Conservation (phyloP, 2,888 invertebrate genomes). For the Troides oblongomaculatus region DNA sequence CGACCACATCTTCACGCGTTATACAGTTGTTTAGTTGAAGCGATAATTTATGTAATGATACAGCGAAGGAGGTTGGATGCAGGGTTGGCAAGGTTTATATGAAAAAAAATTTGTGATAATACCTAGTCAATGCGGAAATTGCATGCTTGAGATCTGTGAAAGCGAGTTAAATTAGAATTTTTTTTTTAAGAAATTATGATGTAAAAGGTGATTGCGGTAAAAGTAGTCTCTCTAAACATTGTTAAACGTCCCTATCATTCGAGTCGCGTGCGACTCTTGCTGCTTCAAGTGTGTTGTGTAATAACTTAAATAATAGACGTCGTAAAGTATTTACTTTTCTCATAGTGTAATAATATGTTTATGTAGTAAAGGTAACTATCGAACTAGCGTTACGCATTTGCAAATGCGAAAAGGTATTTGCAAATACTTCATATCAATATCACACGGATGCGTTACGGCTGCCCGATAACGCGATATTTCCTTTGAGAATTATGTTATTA, state of each 20-base stretch:
- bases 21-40: no score
- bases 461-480: no score
- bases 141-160: background rate
- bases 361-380: no score
- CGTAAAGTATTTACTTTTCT: background rate
- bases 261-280: no score
- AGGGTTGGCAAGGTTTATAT: background rate
- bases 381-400: no score
- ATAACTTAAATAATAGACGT: background rate
- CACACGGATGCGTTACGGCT: no score
- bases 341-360: background rate
- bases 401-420: no score
- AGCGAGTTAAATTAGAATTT: background rate
- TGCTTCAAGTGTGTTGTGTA: background rate
- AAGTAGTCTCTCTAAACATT: conserved; percentile 3
- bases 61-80: background rate
- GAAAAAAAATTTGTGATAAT: background rate
- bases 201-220: background rate
- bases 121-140: background rate
- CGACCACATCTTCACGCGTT: no score
- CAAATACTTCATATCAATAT: no score
- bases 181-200: background rate
- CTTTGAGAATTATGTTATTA: no score
- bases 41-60: background rate
- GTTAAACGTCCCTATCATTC: background rate